phyloP scores from a whole-genome alignment of 2,113 vertebrate genomes.

The Aphelocoma coerulescens region DNA sequence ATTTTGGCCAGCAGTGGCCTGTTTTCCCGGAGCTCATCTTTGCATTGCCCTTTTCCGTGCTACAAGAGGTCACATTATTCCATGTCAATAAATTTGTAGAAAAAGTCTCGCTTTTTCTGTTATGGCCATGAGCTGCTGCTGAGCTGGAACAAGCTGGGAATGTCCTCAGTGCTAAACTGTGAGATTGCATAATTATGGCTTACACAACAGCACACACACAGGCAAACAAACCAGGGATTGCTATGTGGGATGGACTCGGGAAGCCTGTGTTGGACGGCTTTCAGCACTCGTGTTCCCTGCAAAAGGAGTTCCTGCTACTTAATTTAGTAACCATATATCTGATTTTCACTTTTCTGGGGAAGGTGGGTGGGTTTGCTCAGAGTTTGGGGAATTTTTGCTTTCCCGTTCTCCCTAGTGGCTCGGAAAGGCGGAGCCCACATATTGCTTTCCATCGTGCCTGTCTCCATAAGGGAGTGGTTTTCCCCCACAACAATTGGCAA shows the following conservation, averaged over 20 bases:
- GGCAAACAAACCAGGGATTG: neutral
- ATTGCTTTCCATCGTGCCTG: neutral
- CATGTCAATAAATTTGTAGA: neutral
- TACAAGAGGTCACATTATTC: neutral
- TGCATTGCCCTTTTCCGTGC: neutral
- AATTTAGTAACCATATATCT: neutral
- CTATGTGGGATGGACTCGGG: neutral
- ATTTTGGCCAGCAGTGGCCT: neutral
- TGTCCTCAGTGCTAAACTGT: neutral
- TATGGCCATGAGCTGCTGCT: neutral
- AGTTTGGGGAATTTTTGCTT: neutral
- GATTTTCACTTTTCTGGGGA: neutral
- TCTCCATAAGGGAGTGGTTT: neutral
- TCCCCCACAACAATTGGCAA: neutral
- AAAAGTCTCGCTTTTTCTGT: neutral
- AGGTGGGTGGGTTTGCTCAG: neutral
- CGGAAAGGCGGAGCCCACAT: rapidly evolving
- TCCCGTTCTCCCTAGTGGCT: neutral
- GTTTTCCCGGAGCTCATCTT: neutral
- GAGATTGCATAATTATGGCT: neutral
- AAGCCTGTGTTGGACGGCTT: neutral
- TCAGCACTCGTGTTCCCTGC: neutral
- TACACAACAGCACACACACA: neutral
- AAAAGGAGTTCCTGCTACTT: neutral
- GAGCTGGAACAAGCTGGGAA: neutral